Percentiles rank a stretch among this genome's conserved stretches.
Conservation (phyloP, 2,797 vertebrate species). For the Sebastes taczanowskii region DNA sequence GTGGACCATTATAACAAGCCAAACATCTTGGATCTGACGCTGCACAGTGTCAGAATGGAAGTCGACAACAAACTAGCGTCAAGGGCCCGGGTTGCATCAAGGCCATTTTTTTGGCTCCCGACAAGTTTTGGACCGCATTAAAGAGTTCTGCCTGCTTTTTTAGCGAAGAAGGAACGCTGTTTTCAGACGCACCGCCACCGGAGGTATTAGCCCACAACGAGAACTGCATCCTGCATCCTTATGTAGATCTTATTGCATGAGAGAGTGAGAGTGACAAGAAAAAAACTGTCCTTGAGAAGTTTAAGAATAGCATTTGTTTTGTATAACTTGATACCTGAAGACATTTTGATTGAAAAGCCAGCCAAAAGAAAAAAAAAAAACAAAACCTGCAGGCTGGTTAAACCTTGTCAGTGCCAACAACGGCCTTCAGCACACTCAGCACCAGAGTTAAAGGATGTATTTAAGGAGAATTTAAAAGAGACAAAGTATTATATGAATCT, state of each 20-base stretch:
- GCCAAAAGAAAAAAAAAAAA: slow-evolving; percentile 49
- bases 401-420: slow-evolving; percentile 74
- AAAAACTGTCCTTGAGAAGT: slow-evolving; percentile 44
- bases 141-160: slow-evolving; percentile 69
- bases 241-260: slow-evolving; percentile 80
- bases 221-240: slow-evolving; percentile 78
- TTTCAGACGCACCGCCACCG: slow-evolving; percentile 55
- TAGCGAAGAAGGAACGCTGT: slow-evolving; percentile 55
- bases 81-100: slow-evolving; percentile 18
- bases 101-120: slow-evolving; percentile 30
- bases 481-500: slow-evolving; percentile 69
- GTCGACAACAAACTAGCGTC: slow-evolving; percentile 29
- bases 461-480: slow-evolving; percentile 61
- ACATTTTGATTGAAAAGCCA: slow-evolving; percentile 74
- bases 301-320: slow-evolving; percentile 73
- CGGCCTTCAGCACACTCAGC: slow-evolving; percentile 73
- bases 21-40: slow-evolving; percentile 47
- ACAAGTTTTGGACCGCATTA: slow-evolving; percentile 46
- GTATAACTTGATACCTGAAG: slow-evolving; percentile 73
- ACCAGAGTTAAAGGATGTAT: slow-evolving; percentile 66
- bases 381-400: slow-evolving; percentile 43
- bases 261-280: slow-evolving; percentile 51
- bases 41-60: slow-evolving; percentile 19
- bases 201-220: slow-evolving; percentile 60
- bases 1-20: slow-evolving; percentile 43